Conservation (phyloP, 2,888 invertebrate genomes). For the Alloscopus bannaensis region DNA sequence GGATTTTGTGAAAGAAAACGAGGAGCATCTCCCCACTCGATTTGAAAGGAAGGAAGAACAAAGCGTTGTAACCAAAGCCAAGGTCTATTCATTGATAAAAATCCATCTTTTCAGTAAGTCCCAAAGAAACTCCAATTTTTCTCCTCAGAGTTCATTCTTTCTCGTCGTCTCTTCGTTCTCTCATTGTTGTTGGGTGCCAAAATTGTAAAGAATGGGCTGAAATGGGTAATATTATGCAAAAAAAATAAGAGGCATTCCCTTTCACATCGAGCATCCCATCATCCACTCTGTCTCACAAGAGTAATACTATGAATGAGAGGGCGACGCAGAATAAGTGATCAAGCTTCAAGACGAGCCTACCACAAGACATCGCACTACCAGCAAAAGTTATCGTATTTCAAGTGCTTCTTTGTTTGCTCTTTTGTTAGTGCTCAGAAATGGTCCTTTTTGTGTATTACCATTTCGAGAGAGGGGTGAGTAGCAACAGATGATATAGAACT, state of each 20-base stretch:
- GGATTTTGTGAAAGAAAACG: background rate
- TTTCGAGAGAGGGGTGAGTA: constrained; percentile 37
- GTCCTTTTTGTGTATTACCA: constrained; percentile 35
- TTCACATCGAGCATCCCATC: constrained; percentile 26
- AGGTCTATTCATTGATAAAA: constrained; percentile 56
- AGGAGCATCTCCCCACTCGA: constrained; percentile 14
- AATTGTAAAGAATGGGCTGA: constrained; percentile 39
- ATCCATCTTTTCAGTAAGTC: constrained; percentile 44
- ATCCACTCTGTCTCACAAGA: background rate
- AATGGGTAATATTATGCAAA: constrained; percentile 47
- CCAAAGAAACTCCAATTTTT: constrained; percentile 46
- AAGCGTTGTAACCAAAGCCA: constrained; percentile 55
- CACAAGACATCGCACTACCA: constrained; percentile 30
- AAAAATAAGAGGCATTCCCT: constrained; percentile 43
- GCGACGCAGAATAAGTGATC: background rate
- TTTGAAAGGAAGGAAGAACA: constrained; percentile 44
- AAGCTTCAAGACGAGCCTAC: constrained; percentile 36
- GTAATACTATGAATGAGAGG: constrained; percentile 22
- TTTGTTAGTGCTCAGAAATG: constrained; percentile 29
- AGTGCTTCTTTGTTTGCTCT: constrained; percentile 52
- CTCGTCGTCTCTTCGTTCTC: too few species aligned
- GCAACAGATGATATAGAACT: constrained; percentile 47
- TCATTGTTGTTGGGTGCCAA: constrained; percentile 54
- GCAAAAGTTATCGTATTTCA: constrained; percentile 51
- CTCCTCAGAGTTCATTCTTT: constrained; percentile 20